Percentiles rank a stretch among this genome's conserved stretches.
Conservation (phyloP, 1,140 invertebrate genomes). For the Pseudomyrmex cubaensis region DNA sequence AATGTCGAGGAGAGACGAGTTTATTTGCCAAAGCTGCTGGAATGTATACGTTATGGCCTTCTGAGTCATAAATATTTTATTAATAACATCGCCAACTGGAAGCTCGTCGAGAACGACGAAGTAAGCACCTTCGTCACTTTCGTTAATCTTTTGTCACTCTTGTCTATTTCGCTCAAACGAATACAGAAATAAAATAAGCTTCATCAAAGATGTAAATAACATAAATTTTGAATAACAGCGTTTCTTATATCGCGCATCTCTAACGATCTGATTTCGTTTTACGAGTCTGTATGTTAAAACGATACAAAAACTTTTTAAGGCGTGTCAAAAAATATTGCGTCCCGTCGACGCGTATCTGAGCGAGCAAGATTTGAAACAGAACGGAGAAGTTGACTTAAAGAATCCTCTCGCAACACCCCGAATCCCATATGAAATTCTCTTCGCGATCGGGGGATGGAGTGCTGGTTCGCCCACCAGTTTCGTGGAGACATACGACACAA, state of each 20-base stretch:
- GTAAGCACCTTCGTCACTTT: conserved; percentile 81
- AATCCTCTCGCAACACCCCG: conserved; percentile 87
- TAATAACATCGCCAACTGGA: conserved; percentile 87
- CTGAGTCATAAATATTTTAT: conserved; percentile 88
- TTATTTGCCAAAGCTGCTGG: conserved; percentile 87
- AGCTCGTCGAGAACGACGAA: conserved; percentile 84
- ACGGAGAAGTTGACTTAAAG: conserved; percentile 85
- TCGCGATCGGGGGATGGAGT: conserved; percentile 92
- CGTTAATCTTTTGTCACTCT: not conserved
- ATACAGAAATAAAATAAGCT: not conserved
- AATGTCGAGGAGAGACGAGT: conserved; percentile 84
- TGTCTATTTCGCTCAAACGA: not conserved
- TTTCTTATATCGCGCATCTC: not conserved
- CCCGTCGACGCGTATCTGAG: conserved; percentile 88
- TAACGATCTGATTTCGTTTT: not conserved
- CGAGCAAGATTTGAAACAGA: conserved; percentile 86
- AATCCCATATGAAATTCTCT: conserved; percentile 89
- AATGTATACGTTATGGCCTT: conserved; percentile 89
- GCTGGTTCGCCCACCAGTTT: conserved; percentile 91
- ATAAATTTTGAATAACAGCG: not conserved
- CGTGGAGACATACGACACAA: conserved; percentile 92
- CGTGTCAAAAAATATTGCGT: conserved; percentile 88
- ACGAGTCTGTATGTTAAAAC: conserved; percentile 2
- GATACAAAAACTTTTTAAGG: conserved; percentile 77
- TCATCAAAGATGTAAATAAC: no score